These are phyloP conservation scores for Saimiri boliviensis DNA, from an alignment of 2,113 vertebrate genomes.

Conservation along the genomic window DNA sequence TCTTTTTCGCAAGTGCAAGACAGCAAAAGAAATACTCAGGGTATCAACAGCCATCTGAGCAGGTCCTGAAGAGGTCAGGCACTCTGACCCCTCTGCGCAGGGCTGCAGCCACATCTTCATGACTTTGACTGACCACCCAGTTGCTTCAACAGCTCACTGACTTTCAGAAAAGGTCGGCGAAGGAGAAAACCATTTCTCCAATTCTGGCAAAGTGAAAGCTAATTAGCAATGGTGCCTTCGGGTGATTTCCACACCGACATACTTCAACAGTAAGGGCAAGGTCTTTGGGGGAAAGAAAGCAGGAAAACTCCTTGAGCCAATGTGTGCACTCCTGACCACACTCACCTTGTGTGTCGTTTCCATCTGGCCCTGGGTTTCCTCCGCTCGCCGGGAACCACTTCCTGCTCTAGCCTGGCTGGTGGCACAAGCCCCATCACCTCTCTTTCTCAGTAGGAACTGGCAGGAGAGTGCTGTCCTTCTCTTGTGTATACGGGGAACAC, in stretches of 20 bases:
- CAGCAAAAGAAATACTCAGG: background rate
- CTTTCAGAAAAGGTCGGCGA: background rate
- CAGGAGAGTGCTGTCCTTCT: fast-evolving
- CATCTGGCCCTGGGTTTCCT: fast-evolving
- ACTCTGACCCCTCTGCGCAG: fast-evolving
- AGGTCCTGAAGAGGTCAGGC: fast-evolving
- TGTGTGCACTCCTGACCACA: fast-evolving
- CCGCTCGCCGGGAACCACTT: fast-evolving
- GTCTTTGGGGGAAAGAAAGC: fast-evolving
- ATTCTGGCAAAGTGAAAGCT: background rate
- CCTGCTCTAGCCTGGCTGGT: fast-evolving
- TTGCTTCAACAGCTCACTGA: background rate
- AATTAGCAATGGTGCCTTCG: fast-evolving
- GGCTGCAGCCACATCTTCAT: fast-evolving
- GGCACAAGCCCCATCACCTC: fast-evolving
- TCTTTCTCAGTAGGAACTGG: fast-evolving
- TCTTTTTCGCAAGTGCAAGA: background rate
- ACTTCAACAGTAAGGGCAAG: background rate
- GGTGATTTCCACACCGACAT: fast-evolving
- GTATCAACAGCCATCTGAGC: fast-evolving
- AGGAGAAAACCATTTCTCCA: background rate
- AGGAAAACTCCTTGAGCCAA: fast-evolving
- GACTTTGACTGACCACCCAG: fast-evolving
- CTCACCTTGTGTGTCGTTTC: fast-evolving
- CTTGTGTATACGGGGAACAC: background rate